Conservation (phyloP, 2,888 invertebrate genomes). For the Synanthedon tipuliformis region DNA sequence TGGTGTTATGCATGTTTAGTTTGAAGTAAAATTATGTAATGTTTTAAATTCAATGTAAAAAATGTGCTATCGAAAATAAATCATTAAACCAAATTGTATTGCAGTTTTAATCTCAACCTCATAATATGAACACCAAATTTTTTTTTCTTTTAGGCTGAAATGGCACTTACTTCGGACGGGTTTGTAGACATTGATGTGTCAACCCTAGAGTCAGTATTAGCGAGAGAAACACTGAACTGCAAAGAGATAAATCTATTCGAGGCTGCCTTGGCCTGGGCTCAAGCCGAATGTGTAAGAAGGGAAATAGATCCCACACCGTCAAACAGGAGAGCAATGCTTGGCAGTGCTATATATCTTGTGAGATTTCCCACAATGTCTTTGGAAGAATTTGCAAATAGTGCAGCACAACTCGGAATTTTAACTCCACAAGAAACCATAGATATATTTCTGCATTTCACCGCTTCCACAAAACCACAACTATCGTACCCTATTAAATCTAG, state of each 20-base stretch:
- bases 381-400: conserved; percentile 92
- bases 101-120: conserved; percentile 50
- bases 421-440: conserved; percentile 94
- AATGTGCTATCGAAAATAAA: conserved; percentile 30
- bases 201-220: conserved; percentile 90
- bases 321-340: conserved; percentile 82
- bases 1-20: conserved; percentile 34
- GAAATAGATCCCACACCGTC: conserved; percentile 84
- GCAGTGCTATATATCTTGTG: conserved; percentile 85
- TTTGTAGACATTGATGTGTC: conserved; percentile 96
- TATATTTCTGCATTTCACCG: conserved; percentile 95
- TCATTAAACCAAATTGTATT: conserved; percentile 60
- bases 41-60: conserved; percentile 12
- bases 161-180: conserved; percentile 95
- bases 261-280: conserved; percentile 93
- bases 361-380: conserved; percentile 94
- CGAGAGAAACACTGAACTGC: conserved; percentile 93
- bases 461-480: conserved; percentile 85
- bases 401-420: conserved; percentile 91
- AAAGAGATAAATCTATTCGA: conserved; percentile 92
- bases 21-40: conserved; percentile 26
- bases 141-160: conserved; percentile 80
- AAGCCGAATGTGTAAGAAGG: conserved; percentile 87
- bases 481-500: conserved; percentile 86
- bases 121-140: not conserved